Evolutionary conservation across 2,888 invertebrate species (phyloP).

Genomic region (Agapetus fuscipes): DNA sequence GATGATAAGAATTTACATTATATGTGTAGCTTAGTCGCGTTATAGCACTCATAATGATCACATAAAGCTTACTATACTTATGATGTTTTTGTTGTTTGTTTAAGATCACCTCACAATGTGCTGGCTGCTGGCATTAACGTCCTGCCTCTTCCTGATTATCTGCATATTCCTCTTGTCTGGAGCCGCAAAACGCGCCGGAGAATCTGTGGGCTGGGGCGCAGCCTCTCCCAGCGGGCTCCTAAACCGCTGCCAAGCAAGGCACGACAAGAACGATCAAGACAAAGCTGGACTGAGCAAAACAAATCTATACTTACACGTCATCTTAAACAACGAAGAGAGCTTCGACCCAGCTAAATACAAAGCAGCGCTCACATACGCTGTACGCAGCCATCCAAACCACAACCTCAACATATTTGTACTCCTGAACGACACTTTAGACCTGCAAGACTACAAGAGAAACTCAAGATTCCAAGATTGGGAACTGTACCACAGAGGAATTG

Average conservation of each 20-base stretch:
- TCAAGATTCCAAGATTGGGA: constrained; percentile 19
- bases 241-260: constrained; percentile 23
- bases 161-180: constrained; percentile 25
- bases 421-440: constrained; percentile 20
- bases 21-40: too few species aligned
- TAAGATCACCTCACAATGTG: constrained; percentile 28
- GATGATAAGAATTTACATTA: too few species aligned
- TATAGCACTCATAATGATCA: too few species aligned
- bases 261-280: constrained; percentile 2
- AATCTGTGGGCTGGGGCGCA: constrained; percentile 10
- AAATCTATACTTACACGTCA: constrained; percentile 22
- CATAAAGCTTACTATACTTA: too few species aligned
- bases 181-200: constrained; percentile 11
- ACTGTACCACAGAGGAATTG: constrained; percentile 12
- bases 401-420: constrained; percentile 26
- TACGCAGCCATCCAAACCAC: constrained; percentile 27
- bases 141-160: constrained; percentile 23
- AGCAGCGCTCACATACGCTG: constrained; percentile 27
- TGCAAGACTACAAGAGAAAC: constrained; percentile 12
- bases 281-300: constrained; percentile 13
- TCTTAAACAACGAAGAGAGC: constrained; percentile 28
- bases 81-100: too few species aligned
- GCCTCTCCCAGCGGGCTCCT: constrained; percentile 19
- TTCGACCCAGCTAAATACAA: constrained; percentile 26
- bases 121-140: constrained; percentile 26